Percentiles rank a stretch among this genome's conserved stretches.
Evolutionary conservation across 2,113 vertebrate genomes (phyloP).

Genomic region (Montifringilla adamsi): DNA sequence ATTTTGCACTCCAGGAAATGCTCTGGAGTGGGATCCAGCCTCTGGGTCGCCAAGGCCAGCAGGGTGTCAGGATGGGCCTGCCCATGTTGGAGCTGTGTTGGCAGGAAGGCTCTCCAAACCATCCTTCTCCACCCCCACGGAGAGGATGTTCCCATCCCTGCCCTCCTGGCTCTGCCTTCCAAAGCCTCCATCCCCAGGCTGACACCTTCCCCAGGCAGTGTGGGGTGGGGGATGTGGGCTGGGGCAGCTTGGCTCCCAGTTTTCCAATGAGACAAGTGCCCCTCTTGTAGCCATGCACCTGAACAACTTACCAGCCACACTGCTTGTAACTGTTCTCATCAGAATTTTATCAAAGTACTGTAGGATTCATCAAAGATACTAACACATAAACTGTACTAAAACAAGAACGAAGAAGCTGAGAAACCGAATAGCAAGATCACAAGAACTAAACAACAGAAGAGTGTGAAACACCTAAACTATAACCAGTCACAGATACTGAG

Average conservation of each 20-base stretch:
- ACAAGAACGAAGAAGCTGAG: neutral
- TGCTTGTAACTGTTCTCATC: neutral
- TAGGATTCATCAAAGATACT: neutral
- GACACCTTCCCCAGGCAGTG: neutral
- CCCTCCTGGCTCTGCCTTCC: neutral
- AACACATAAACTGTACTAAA: neutral
- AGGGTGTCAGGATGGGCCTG: neutral
- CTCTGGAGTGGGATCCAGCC: neutral
- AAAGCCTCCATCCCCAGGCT: neutral
- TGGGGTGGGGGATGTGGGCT: neutral
- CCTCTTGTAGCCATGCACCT: neutral
- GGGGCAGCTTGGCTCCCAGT: neutral
- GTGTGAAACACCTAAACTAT: neutral
- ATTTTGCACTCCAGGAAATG: neutral
- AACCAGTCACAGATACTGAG: neutral
- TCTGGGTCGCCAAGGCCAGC: fast-evolving
- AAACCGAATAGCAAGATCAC: neutral
- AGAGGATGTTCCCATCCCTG: neutral
- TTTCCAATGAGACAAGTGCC: fast-evolving
- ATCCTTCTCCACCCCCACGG: neutral
- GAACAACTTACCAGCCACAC: neutral
- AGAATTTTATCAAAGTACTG: neutral
- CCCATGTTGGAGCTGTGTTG: fast-evolving
- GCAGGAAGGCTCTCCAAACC: neutral
- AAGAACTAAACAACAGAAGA: neutral